Base-by-base conservation (phyloP, 2,113 vertebrate species). In the Actinemys pallida region DNA sequence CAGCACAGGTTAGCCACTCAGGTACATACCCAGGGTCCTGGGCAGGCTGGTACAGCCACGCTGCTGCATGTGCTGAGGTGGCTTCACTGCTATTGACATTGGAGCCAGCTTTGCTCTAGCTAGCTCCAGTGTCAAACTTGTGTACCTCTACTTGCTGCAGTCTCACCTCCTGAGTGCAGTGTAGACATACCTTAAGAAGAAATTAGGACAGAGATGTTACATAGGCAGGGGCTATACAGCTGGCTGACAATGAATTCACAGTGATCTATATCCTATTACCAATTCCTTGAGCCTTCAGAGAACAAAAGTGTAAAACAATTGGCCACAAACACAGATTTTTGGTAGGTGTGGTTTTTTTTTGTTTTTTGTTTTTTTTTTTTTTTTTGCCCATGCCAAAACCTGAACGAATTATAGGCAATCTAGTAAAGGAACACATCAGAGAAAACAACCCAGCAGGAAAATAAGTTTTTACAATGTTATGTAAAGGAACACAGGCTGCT, bases 351-450 rank as follows among this genome's bases (percentile, higher is more conserved):
- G 39, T 39, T 47, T 47, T 9, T 47, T 47, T 47, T 47, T 92
- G 65, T 39, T 22, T 42, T 5, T 29, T n/a, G n/a, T n/a, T 29
- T 9, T 57, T 59, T 59, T 59, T 5, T 42, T 5, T 29, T 29
- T 9, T 57, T 59, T 59, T 59, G 5, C 27, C 10, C 27, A 13
- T 59, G 57, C 25, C 57, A 59, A 59, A 59, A 59, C 27, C 57
- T 59, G 57, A 59, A 59, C 57, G 29, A 59, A 52, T 42, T 69
- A 82, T 95, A 47, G 49, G 24, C 42, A 75, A 83, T 69, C 83
- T 87, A 93, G 90, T 59, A 95, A 90, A 86, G 20, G 27, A 62
- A 80, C 78, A 87, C 93, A 85, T 96, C 93, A 96, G 45, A 80
- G 45, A 25, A 95, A 94, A 57, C 35, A 94, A 47, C 9, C 8